Evolutionary conservation across 2,113 vertebrate species (phyloP).

Genomic region (Echinops telfairi): DNA sequence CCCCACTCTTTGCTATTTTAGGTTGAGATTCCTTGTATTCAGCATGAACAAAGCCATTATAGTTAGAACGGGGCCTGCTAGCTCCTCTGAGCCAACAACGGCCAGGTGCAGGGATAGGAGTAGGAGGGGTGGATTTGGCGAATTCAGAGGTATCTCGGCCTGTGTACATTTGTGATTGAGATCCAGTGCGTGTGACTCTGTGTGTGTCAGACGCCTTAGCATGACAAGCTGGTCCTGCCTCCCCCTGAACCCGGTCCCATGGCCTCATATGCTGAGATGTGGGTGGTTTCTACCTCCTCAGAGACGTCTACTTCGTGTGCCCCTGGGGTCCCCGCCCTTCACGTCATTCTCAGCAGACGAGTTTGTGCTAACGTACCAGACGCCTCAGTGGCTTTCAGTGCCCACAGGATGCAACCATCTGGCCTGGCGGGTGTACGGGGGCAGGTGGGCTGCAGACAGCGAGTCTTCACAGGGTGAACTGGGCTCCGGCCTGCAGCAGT

Average conservation of each 20-base stretch:
- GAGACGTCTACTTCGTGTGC: background rate
- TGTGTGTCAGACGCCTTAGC: background rate
- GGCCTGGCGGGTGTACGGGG: background rate
- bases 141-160: background rate
- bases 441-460: rapidly evolving
- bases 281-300: too few species aligned
- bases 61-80: too few species aligned
- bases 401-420: too few species aligned
- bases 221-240: background rate
- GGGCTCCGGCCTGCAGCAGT: too few species aligned
- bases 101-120: background rate
- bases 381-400: too few species aligned
- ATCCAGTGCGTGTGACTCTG: background rate
- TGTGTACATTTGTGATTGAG: background rate
- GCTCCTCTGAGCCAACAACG: background rate
- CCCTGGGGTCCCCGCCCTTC: too few species aligned
- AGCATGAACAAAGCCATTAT: background rate
- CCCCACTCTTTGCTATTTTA: background rate
- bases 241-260: background rate
- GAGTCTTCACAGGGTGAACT: background rate
- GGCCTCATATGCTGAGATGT: background rate
- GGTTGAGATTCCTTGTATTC: background rate
- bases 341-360: too few species aligned
- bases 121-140: background rate
- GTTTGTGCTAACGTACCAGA: too few species aligned